Conservation (phyloP, 2,113 vertebrate genomes). For the Scalopus aquaticus region DNA sequence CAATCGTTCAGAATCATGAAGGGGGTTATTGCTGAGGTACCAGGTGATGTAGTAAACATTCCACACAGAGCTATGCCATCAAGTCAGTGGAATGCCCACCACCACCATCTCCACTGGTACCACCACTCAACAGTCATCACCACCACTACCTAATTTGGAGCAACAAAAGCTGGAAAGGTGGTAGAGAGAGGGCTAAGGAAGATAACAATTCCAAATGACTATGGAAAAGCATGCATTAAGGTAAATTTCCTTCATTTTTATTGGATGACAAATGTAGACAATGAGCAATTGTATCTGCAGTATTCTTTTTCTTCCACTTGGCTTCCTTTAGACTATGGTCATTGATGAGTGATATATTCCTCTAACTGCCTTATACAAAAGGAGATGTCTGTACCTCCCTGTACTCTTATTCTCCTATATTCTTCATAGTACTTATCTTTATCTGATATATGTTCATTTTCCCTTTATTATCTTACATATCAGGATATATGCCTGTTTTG, state of each 20-base stretch:
- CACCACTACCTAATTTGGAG: neutral
- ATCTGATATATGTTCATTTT: too few species aligned
- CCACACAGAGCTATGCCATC: conserved; percentile 59
- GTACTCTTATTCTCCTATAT: neutral
- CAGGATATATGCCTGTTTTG: neutral
- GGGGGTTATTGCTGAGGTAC: conserved; percentile 74
- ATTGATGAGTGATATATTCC: rapidly evolving
- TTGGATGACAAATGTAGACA: neutral
- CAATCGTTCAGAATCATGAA: conserved; percentile 67
- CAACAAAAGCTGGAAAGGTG: neutral
- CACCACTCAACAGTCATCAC: neutral
- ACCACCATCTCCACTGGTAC: rapidly evolving
- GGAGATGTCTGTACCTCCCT: neutral
- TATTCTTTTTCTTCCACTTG: neutral
- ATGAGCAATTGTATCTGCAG: neutral
- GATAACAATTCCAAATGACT: neutral
- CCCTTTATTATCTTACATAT: neutral
- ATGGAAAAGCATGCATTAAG: neutral
- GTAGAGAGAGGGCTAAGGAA: neutral
- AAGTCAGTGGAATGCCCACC: neutral
- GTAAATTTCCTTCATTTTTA: neutral
- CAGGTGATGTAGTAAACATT: conserved; percentile 79
- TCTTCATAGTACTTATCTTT: neutral
- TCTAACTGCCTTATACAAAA: neutral
- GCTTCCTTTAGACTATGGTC: neutral